phyloP scores from a whole-genome alignment of 1,140 invertebrate genomes.

The Himalopsyche phryganea region DNA sequence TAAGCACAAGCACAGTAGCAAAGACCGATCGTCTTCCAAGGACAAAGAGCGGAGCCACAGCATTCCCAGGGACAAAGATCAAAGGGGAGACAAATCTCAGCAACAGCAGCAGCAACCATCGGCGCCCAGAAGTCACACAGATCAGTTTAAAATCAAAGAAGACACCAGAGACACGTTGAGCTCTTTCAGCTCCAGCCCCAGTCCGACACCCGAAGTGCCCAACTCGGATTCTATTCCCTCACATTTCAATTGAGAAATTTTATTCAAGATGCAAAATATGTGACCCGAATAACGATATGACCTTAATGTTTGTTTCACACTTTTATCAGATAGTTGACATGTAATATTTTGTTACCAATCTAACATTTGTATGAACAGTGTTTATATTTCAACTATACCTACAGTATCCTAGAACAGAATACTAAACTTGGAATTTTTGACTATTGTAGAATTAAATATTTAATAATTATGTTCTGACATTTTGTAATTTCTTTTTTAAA shows the following conservation, averaged over 20 bases:
- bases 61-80: conserved; percentile 34
- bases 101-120: conserved; percentile 18
- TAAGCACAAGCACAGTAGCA: conserved; percentile 71
- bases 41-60: conserved; percentile 63
- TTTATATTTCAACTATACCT: no score
- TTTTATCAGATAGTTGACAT: no score
- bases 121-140: conserved; percentile 32
- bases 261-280: no score
- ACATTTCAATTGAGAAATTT: conserved; percentile 14
- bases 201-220: conserved; percentile 37
- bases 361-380: no score
- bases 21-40: conserved; percentile 59
- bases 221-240: conserved; percentile 8
- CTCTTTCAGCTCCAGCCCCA: conserved; percentile 56
- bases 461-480: no score
- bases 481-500: no score
- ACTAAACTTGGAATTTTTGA: no score
- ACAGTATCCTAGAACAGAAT: no score
- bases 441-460: no score
- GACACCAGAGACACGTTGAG: conserved; percentile 58
- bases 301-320: no score
- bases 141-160: conserved; percentile 50
- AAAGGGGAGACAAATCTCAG: conserved; percentile 4
- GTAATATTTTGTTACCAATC: no score
- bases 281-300: no score